Conservation (phyloP, 2,888 invertebrate species). For the Drosophila falleni region DNA sequence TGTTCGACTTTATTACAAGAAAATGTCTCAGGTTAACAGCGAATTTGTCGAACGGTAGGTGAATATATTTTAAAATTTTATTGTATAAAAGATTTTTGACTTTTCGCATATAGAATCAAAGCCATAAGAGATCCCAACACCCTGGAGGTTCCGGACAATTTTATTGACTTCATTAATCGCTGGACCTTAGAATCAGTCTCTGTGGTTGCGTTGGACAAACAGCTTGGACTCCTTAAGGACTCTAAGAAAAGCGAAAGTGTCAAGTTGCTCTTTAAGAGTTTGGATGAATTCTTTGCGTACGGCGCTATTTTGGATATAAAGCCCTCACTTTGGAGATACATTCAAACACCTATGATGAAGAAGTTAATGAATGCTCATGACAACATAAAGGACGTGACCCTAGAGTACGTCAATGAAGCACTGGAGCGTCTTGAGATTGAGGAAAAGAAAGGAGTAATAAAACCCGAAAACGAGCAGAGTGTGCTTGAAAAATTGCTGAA, state of each 20-base stretch:
- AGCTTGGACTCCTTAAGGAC: conserved; percentile 74
- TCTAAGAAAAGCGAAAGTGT: conserved; percentile 52
- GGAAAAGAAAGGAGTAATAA: conserved; percentile 53
- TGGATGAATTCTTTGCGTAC: conserved; percentile 53
- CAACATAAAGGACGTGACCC: conserved; percentile 65
- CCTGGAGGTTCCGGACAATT: conserved; percentile 85
- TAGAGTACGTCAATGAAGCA: conserved; percentile 82
- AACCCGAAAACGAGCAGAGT: conserved; percentile 85
- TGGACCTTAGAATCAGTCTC: conserved; percentile 88
- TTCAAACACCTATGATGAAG: conserved; percentile 54
- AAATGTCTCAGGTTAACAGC: conserved; percentile 86
- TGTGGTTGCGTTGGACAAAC: conserved; percentile 85
- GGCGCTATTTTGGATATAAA: conserved; percentile 48
- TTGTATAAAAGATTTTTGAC: conserved; percentile 23
- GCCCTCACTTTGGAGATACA: conserved; percentile 65
- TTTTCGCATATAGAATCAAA: conserved; percentile 76
- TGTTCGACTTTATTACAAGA: conserved; percentile 86
- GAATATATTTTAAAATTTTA: not conserved
- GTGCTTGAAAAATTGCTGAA: conserved; percentile 88
- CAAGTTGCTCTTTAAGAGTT: conserved; percentile 53
- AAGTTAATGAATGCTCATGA: conserved; percentile 70
- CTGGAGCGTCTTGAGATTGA: conserved; percentile 68
- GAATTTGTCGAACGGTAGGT: conserved; percentile 70
- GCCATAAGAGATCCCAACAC: conserved; percentile 76
- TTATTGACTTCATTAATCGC: conserved; percentile 86